Conservation (phyloP, 2,888 invertebrate species). For the Cheilosia urbana region DNA sequence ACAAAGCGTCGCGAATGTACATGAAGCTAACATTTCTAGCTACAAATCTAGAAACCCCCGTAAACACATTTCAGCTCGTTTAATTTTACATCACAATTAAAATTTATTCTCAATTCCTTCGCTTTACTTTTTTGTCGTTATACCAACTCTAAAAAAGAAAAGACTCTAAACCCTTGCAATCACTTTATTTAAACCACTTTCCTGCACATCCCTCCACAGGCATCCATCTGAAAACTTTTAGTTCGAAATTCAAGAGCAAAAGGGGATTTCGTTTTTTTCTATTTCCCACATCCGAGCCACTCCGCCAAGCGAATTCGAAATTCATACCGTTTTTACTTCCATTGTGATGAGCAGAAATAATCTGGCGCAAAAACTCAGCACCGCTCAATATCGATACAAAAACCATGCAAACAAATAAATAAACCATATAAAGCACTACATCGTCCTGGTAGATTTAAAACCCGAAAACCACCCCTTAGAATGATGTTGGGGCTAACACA, state of each 20-base stretch:
- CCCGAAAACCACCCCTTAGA: conserved; percentile 14
- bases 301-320: conserved; percentile 51
- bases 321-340: conserved; percentile 71
- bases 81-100: conserved; percentile 17
- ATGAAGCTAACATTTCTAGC: no score
- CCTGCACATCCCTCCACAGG: not conserved
- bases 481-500: not conserved
- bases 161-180: conserved; percentile 55
- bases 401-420: conserved; percentile 64
- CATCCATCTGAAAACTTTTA: conserved; percentile 20
- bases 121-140: conserved; percentile 3
- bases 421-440: conserved; percentile 68
- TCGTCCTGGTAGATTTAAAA: conserved; percentile 32
- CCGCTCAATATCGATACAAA: conserved; percentile 51
- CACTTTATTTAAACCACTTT: conserved; percentile 71
- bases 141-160: conserved; percentile 57
- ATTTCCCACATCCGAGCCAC: conserved; percentile 24
- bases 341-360: conserved; percentile 69
- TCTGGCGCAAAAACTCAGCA: conserved; percentile 52
- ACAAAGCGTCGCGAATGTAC: no score
- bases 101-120: conserved; percentile 4
- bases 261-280: conserved; percentile 50
- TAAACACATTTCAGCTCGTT: not conserved
- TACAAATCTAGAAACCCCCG: not conserved
- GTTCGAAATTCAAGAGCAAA: conserved; percentile 49